Conservation (phyloP, 2,797 vertebrate genomes). For the Girardinus metallicus region DNA sequence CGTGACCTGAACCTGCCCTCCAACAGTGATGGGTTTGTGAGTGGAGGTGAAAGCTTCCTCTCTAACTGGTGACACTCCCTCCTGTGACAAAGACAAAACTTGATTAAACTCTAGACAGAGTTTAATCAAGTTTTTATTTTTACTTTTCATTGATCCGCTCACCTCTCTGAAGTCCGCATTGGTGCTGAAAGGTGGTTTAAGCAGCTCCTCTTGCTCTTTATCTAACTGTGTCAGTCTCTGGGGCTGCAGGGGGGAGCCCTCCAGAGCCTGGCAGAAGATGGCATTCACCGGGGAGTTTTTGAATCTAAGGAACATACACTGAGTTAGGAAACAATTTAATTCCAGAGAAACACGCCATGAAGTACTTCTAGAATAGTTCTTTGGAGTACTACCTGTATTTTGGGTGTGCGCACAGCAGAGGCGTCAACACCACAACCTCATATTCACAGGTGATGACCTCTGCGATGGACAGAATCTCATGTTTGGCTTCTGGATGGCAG, state of each 20-base stretch:
- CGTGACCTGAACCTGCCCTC: conserved; percentile 88
- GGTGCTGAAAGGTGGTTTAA: conserved; percentile 88
- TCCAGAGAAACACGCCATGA: neutral
- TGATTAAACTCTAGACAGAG: conserved; percentile 1
- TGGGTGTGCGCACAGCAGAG: conserved; percentile 93
- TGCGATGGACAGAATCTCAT: conserved; percentile 96
- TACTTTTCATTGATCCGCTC: conserved; percentile 13
- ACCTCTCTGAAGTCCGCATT: conserved; percentile 70
- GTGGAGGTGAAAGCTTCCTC: conserved; percentile 92
- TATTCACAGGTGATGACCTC: conserved; percentile 98
- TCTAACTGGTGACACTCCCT: conserved; percentile 82
- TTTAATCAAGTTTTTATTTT: too few species aligned
- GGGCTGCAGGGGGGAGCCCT: conserved; percentile 92
- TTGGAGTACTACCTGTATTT: conserved; percentile 88
- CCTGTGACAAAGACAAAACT: conserved; percentile 72
- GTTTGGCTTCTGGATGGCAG: conserved; percentile 97
- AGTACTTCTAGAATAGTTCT: neutral
- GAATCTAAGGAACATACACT: conserved; percentile 81
- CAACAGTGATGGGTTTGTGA: conserved; percentile 92
- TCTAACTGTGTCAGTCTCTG: conserved; percentile 88
- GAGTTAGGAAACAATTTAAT: neutral
- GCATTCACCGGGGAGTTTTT: conserved; percentile 95
- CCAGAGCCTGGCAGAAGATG: conserved; percentile 95
- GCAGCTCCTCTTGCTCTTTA: conserved; percentile 88
- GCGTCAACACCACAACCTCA: conserved; percentile 96